Percentiles rank a stretch among this genome's conserved stretches.
Conservation (phyloP, 2,797 vertebrate species). For the Xenops minutus region DNA sequence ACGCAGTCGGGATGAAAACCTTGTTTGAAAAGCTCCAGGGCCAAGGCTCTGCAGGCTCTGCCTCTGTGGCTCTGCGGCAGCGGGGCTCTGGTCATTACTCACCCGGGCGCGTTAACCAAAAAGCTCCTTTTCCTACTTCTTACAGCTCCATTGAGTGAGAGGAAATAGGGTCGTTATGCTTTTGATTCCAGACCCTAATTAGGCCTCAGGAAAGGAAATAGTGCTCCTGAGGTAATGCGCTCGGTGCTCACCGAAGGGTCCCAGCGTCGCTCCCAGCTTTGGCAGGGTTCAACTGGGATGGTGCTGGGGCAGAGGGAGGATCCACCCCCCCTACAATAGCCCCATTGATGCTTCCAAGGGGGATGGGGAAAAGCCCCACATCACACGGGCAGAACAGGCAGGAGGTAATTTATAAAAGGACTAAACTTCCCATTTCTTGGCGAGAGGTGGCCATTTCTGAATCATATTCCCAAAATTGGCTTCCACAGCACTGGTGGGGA, state of each 20-base stretch:
- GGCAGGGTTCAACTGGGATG: background rate
- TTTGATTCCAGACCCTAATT: constrained; percentile 23
- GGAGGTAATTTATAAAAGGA: background rate
- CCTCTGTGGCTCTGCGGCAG: background rate
- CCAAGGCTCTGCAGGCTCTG: background rate
- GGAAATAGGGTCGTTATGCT: constrained; percentile 7
- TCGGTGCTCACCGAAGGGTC: background rate
- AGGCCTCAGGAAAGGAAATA: constrained; percentile 46
- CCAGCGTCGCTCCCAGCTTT: background rate
- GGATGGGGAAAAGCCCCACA: background rate
- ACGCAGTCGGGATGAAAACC: background rate
- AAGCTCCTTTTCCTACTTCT: background rate
- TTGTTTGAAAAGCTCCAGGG: background rate
- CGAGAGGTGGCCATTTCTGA: background rate
- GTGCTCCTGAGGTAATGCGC: background rate
- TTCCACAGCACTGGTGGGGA: background rate
- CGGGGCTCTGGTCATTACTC: background rate
- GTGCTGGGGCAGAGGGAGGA: background rate
- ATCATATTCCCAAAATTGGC: background rate
- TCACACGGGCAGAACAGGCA: background rate
- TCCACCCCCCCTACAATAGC: background rate
- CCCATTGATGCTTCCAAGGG: background rate
- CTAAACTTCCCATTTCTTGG: background rate
- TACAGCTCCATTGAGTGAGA: background rate
- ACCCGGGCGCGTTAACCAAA: accelerated